A percentile compares a stretch with the other conserved stretches of the same genome.
Evolutionary conservation across 2,888 invertebrate genomes (phyloP).

Genomic region (Diadegma fenestrale): DNA sequence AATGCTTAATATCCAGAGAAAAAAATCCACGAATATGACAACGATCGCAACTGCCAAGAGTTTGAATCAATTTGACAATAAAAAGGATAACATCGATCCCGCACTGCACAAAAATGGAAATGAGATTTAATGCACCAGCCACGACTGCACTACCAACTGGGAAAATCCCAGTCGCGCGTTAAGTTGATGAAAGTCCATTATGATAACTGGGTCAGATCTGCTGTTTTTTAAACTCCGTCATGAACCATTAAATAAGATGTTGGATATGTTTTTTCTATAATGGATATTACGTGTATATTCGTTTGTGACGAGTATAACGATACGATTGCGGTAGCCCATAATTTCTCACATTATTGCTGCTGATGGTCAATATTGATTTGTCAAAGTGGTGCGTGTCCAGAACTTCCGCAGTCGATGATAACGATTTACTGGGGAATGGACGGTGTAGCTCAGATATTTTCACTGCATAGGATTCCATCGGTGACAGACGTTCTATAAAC

Average conservation of each 20-base stretch:
- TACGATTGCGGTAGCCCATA: neutral
- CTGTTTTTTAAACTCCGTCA: neutral
- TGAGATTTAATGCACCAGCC: neutral
- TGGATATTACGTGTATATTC: neutral
- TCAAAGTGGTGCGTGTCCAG: neutral
- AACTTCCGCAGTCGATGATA: neutral
- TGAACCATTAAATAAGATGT: neutral
- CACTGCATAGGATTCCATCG: neutral
- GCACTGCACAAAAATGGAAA: neutral
- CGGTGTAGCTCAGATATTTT: neutral
- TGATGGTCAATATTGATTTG: conserved; percentile 4
- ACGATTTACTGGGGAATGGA: neutral
- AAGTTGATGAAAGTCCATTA: neutral
- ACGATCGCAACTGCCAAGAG: neutral
- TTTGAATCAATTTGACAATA: neutral
- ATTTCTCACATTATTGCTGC: neutral
- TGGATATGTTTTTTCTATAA: neutral
- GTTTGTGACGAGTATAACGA: neutral
- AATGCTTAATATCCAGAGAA: neutral
- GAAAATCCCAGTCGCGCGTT: neutral
- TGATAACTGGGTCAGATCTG: neutral
- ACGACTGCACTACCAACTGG: neutral
- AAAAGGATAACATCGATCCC: neutral
- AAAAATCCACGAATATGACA: neutral
- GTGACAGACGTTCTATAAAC: neutral